Evolutionary conservation across 2,113 vertebrate species (phyloP), one percentile per base, ranked within the genome.

Genomic region (Atherinomorus stipes): DNA sequence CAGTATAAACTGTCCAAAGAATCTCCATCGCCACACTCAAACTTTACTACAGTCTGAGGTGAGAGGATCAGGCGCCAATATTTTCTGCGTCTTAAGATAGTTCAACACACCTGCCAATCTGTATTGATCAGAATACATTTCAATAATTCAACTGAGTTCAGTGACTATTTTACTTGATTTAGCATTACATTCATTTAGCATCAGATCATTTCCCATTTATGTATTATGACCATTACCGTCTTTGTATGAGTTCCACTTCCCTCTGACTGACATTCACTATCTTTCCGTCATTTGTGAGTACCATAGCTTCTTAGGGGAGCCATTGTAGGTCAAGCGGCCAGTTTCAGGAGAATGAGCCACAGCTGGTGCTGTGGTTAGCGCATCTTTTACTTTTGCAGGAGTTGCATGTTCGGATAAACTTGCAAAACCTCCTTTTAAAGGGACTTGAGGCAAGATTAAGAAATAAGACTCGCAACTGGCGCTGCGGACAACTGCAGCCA

Each of bases 271-370:
- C n/a, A 9, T 34, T 62, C 50, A 2, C 11, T 44, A 38, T 70
- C 64, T 56, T 71, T 63, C 64, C 31, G 15, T 74, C 56, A 44
- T 68, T 63, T 50, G n/a, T 38, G 31, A 57, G 38, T 67, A 26
- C 62, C 74, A 7, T 53, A 51, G 78, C 76, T 70, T 86, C 78
- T 47, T 63, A 61, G 67, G 50, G 49, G 64, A 80, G 47, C 63
- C 34, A 13, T 77, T 16, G 11, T n/a, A 56, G 75, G 37, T 72
- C 42, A 54, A 78, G 51, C 6, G 26, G 61, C 64, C 61, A 69
- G 23, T 84, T 82, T 78, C 25, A 50, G 40, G 68, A 81, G 73
- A 68, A 79, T 85, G 81, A 85, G 67, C 85, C 81, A 85, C 70
- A 73, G 76, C 73, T 71, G 73, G 65, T 4, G 28, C 67, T 61